phyloP scores from a whole-genome alignment of 2,797 vertebrate genomes.

The Chaenodraco wilsoni region DNA sequence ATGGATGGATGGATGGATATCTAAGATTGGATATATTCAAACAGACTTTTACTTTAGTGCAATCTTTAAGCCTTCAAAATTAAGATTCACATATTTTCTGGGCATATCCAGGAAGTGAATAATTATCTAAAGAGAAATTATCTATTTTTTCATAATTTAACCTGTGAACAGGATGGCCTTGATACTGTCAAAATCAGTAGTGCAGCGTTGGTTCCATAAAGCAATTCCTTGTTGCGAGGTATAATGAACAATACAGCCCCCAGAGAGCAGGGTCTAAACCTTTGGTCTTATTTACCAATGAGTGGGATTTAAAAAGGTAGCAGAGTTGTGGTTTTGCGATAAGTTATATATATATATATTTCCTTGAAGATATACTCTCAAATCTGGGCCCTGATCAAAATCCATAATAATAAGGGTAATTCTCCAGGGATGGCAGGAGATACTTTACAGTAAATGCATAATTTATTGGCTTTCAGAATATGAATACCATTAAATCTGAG shows the following conservation, averaged over 20 bases:
- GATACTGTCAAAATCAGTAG: neutral
- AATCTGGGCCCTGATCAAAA: slow-evolving; percentile 20
- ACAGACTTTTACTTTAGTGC: neutral
- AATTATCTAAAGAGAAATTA: neutral
- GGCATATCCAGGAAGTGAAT: too few relatives aligned
- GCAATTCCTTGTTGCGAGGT: neutral
- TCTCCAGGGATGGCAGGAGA: slow-evolving; percentile 1
- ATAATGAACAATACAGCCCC: slow-evolving; percentile 6
- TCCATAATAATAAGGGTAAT: slow-evolving; percentile 22
- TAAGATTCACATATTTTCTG: neutral
- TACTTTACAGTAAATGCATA: neutral
- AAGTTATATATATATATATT: slow-evolving; percentile 1
- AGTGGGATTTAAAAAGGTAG: slow-evolving; percentile 2
- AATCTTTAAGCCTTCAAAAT: neutral
- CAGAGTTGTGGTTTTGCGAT: neutral
- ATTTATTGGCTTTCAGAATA: slow-evolving; percentile 10
- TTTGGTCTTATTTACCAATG: slow-evolving; percentile 17
- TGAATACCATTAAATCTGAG: slow-evolving; percentile 9
- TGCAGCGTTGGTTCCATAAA: slow-evolving; percentile 11
- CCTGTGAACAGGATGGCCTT: neutral
- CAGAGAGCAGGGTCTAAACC: slow-evolving; percentile 3
- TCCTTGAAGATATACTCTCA: slow-evolving; percentile 15
- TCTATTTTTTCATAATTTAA: neutral
- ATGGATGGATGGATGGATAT: neutral
- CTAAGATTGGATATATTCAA: neutral